Percentiles rank a stretch among this genome's conserved stretches.
Evolutionary conservation across 2,888 invertebrate genomes (phyloP).

Genomic region (Rotaria sp.): DNA sequence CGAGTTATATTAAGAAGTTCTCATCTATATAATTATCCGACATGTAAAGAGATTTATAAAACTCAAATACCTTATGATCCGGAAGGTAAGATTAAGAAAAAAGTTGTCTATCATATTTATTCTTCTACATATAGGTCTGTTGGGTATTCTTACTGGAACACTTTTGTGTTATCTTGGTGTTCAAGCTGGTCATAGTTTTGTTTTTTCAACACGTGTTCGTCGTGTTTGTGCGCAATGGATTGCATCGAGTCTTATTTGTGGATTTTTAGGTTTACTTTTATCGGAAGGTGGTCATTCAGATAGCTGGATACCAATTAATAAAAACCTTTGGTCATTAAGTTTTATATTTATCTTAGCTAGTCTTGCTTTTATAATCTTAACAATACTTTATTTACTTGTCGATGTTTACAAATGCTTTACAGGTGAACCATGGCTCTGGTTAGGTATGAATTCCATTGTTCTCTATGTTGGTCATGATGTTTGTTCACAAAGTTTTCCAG

Average conservation of each 20-base stretch:
- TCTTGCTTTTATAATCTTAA: slow-evolving; percentile 69
- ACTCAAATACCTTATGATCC: slow-evolving; percentile 65
- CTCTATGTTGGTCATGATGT: slow-evolving; percentile 78
- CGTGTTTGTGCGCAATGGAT: not conserved
- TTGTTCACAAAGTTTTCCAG: slow-evolving; percentile 69
- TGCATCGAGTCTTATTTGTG: slow-evolving; percentile 23
- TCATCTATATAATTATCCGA: slow-evolving; percentile 71
- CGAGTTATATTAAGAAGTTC: slow-evolving; percentile 64
- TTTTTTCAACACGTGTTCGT: not conserved
- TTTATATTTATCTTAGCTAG: slow-evolving; percentile 75
- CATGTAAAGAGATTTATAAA: slow-evolving; percentile 50
- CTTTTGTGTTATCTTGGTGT: slow-evolving; percentile 53
- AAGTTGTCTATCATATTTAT: not conserved
- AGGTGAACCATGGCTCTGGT: slow-evolving; percentile 79
- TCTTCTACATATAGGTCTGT: slow-evolving; percentile 52
- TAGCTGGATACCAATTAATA: slow-evolving; percentile 79
- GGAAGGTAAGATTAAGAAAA: slow-evolving; percentile 61
- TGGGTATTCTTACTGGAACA: slow-evolving; percentile 62
- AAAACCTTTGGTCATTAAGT: slow-evolving; percentile 69
- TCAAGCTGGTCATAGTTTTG: slow-evolving; percentile 64
- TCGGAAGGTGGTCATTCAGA: slow-evolving; percentile 59
- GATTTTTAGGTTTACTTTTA: slow-evolving; percentile 28
- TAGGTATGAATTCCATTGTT: slow-evolving; percentile 83
- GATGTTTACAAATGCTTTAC: slow-evolving; percentile 71
- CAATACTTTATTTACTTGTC: slow-evolving; percentile 68